Conservation (phyloP, 2,888 invertebrate species). For the Odontocerum albicorne region DNA sequence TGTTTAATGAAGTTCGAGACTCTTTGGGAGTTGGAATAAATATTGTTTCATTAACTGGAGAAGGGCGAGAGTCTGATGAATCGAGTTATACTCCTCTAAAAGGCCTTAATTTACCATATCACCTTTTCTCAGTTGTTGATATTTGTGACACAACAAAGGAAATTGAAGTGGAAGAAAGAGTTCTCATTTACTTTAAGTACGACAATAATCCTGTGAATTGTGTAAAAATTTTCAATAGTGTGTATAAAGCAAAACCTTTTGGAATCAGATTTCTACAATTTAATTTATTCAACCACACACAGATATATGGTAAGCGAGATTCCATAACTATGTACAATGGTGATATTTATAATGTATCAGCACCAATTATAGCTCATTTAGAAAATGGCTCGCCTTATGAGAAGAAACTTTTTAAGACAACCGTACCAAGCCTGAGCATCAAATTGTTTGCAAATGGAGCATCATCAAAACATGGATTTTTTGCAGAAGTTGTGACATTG, state of each 20-base stretch:
- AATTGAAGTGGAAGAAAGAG: conserved; percentile 84
- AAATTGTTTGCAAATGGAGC: conserved; percentile 95
- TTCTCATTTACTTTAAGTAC: conserved; percentile 94
- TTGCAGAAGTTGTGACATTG: conserved; percentile 94
- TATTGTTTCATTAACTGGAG: conserved; percentile 88
- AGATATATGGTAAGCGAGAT: conserved; percentile 79
- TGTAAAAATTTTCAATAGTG: conserved; percentile 92
- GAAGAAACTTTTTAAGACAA: conserved; percentile 74
- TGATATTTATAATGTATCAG: conserved; percentile 85
- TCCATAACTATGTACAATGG: conserved; percentile 88
- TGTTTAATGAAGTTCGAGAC: conserved; percentile 73
- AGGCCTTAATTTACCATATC: conserved; percentile 81
- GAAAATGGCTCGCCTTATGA: conserved; percentile 71
- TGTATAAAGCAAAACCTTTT: conserved; percentile 81
- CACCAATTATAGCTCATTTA: conserved; percentile 69
- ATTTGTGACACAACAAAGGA: conserved; percentile 96
- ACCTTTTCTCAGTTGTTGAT: conserved; percentile 91
- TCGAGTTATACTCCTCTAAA: conserved; percentile 88
- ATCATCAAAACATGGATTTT: conserved; percentile 91
- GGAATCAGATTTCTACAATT: conserved; percentile 89
- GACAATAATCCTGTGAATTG: conserved; percentile 96
- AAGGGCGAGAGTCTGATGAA: conserved; percentile 83
- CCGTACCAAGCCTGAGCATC: conserved; percentile 80
- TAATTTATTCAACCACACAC: conserved; percentile 87
- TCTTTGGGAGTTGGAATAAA: conserved; percentile 90